Evolutionary conservation across 1,140 invertebrate species (phyloP), one percentile per base, ranked within the genome.

Genomic region (Streblospio benedicti): DNA sequence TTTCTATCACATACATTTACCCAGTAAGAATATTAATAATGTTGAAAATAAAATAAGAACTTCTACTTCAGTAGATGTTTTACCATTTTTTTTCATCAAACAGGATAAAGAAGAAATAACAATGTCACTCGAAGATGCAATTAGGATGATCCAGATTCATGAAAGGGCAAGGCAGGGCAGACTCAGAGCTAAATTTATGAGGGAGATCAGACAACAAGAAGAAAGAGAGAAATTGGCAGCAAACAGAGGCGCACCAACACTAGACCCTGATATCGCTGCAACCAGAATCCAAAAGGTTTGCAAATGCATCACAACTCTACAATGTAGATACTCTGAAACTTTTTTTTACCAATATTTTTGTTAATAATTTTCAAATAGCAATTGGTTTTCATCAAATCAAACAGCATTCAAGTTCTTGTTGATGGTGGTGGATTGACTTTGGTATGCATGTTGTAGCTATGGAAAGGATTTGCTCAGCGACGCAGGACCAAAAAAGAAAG

Each of bases 121-220:
- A 57, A 82, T 93, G 71, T 87, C 85, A 0, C 84, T 91, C 70
- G 83, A 87, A 35, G 87, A 94, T 77, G 91, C 91, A 0, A 86
- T 95, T 35, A 79, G 84, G 31, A 79, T 93, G 1, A 86, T 97
- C 57, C 92, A 95, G 73, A 85, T 85, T 28, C 90, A 94, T 69
- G 93, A 96, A 76, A 77, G 93, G 66, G 92, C 91, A 0, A 82
- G 92, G 43, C 92, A 95, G 74, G 92, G 77, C 45, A 79, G 90
- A 44, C 65, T 88, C 3, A 80, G 84, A 72, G 79, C 89, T 9
- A 87, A 92, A 70, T 91, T 93, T 66, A 93, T 94, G 88, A 87
- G 87, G 73, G 90, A 93, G 78, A 89, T 94, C 55, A 79, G 85
- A 16, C 63, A 70, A 33, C 76, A 80, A 54, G 76, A 77, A 66